A percentile compares a stretch with the other conserved stretches of the same genome.
phyloP scores from a whole-genome alignment of 2,113 vertebrate genomes.

The Rhadina sibilatrix region DNA sequence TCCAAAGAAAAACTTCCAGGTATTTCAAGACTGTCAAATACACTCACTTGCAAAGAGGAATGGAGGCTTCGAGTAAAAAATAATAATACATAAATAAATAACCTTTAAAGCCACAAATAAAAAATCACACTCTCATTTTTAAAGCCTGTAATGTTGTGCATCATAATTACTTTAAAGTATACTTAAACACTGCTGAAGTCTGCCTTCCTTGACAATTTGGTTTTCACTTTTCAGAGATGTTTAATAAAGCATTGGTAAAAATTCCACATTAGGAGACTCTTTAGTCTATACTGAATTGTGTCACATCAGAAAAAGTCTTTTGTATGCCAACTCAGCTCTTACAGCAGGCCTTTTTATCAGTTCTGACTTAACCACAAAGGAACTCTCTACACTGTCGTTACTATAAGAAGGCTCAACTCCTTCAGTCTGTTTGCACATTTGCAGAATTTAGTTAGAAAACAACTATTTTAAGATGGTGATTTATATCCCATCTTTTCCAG shows the following conservation, averaged over 20 bases:
- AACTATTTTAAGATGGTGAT: background rate
- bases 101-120: background rate
- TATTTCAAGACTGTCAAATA: constrained; percentile 35
- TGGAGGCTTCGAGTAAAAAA: background rate
- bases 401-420: background rate
- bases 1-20: background rate
- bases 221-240: background rate
- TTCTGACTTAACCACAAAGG: background rate
- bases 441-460: background rate
- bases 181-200: background rate
- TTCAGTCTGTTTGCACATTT: background rate
- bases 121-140: background rate
- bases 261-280: background rate
- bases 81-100: background rate
- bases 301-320: background rate
- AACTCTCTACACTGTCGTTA: background rate
- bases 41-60: background rate
- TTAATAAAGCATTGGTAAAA: background rate
- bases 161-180: background rate
- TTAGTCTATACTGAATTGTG: background rate
- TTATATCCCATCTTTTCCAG: background rate
- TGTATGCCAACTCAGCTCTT: background rate
- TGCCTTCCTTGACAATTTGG: background rate
- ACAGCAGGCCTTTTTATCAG: background rate
- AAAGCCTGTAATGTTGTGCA: background rate